A percentile compares a stretch with the other conserved stretches of the same genome.
Conservation (phyloP, 2,113 vertebrate species). For the Gallinago jamesoni region DNA sequence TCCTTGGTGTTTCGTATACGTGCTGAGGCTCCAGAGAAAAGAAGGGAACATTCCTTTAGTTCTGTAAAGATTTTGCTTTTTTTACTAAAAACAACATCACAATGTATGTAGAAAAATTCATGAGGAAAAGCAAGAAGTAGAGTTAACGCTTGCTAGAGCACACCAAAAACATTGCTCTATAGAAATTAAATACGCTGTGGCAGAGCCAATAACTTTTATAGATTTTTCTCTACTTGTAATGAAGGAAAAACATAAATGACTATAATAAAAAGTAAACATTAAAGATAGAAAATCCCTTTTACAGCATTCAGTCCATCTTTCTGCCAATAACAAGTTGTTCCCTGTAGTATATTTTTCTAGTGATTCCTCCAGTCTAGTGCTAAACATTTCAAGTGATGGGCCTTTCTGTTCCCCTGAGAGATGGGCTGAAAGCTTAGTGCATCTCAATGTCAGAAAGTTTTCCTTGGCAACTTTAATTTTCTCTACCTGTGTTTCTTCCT, state of each 20-base stretch:
- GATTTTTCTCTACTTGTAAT: constrained; percentile 58
- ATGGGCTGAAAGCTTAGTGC: not conserved
- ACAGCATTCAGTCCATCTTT: constrained; percentile 59
- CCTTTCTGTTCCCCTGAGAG: not conserved
- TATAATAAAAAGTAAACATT: constrained; percentile 69
- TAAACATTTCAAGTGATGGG: constrained; percentile 30
- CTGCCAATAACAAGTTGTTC: constrained; percentile 58
- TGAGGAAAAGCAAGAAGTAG: not conserved
- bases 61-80: not conserved
- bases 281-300: constrained; percentile 60
- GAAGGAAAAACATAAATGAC: constrained; percentile 59
- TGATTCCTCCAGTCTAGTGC: constrained; percentile 6
- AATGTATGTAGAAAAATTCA: not conserved
- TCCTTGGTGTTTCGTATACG: not conserved
- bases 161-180: not conserved
- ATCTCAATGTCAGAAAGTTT: constrained; percentile 54
- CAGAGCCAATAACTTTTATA: constrained; percentile 50
- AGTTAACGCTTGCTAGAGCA: not conserved
- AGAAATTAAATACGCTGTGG: constrained; percentile 43
- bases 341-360: constrained; percentile 25
- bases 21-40: not conserved
- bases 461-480: constrained; percentile 19
- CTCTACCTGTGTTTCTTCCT: not conserved
- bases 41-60: not conserved
- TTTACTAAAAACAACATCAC: not conserved